These are phyloP conservation scores for Darevskia nairensis DNA, from an alignment of 2,797 vertebrate species.

Conservation along the genomic window DNA sequence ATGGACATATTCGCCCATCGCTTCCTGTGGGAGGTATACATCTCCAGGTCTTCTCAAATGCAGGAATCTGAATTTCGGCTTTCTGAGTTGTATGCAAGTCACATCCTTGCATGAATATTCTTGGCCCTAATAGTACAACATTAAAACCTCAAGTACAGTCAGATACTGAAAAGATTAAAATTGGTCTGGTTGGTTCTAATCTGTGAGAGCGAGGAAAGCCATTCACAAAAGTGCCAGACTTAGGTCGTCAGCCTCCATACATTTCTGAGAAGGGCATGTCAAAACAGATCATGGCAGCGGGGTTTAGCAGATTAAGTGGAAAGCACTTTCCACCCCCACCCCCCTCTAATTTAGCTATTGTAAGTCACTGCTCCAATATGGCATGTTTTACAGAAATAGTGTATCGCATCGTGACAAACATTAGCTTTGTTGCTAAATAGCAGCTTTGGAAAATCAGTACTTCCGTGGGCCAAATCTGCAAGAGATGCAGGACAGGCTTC, in stretches of 20 bases:
- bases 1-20: too few relatives aligned
- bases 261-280: constrained; percentile 24
- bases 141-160: constrained; percentile 25
- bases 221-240: not conserved
- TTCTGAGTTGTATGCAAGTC: not conserved
- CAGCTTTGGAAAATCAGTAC: not conserved
- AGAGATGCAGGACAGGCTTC: not conserved
- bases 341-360: not conserved
- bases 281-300: not conserved
- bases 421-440: not conserved
- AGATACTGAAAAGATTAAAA: constrained; percentile 17
- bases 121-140: not conserved
- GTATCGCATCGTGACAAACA: not conserved
- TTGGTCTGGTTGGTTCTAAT: not conserved
- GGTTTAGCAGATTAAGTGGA: constrained; percentile 18
- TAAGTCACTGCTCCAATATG: rapidly evolving
- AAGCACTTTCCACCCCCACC: not conserved
- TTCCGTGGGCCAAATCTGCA: not conserved
- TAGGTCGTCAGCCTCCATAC: not conserved
- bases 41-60: not conserved
- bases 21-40: not conserved
- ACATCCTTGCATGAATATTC: not conserved
- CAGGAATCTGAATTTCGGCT: rapidly evolving
- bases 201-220: not conserved
- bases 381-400: not conserved